phyloP scores from a whole-genome alignment of 2,888 invertebrate species.

The Andrena marginata region DNA sequence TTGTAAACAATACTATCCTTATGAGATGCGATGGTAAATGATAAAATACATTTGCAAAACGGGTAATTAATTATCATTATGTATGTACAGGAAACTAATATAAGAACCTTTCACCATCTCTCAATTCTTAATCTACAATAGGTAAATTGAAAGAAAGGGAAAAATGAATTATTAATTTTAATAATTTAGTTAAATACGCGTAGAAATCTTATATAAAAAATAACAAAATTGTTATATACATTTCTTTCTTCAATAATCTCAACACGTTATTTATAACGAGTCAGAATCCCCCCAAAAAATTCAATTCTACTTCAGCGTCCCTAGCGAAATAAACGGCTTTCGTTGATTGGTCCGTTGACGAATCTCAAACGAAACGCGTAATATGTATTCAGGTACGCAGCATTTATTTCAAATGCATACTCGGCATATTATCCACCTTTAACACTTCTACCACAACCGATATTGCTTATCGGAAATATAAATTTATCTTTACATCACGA shows the following conservation, averaged over 20 bases:
- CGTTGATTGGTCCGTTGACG: background rate
- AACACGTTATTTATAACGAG: background rate
- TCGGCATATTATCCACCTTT: background rate
- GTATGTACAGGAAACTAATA: background rate
- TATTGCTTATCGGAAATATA: background rate
- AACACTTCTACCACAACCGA: background rate
- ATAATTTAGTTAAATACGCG: background rate
- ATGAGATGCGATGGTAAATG: background rate
- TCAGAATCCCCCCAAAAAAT: background rate
- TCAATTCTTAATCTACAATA: background rate
- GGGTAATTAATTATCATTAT: background rate
- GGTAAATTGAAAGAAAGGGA: background rate
- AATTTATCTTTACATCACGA: background rate
- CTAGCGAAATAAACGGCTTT: constrained; percentile 5
- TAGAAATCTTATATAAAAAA: background rate
- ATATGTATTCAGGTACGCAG: background rate
- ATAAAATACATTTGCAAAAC: background rate
- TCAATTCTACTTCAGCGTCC: constrained; percentile 17
- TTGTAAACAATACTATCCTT: background rate
- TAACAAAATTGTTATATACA: background rate
- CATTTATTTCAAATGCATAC: background rate
- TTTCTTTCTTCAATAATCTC: background rate
- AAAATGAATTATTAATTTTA: background rate
- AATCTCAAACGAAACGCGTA: background rate
- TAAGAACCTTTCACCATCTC: background rate